These are phyloP conservation scores for Gonioctena quinquepunctata DNA, from an alignment of 1,140 invertebrate species.

Conservation along the genomic window DNA sequence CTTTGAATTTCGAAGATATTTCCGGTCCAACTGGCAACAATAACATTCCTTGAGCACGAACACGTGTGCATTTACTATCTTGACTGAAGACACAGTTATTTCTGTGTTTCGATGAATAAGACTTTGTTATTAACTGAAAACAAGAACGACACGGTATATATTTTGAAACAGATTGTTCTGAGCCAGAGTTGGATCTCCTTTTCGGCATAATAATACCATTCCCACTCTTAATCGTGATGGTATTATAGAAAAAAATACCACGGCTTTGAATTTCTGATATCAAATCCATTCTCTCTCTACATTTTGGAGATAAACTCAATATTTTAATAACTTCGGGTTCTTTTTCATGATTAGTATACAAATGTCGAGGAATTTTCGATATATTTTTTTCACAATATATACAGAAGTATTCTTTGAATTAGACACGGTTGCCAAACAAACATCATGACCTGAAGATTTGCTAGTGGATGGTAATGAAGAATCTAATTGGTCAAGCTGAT, in stretches of 20 bases:
- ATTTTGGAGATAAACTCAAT: background rate
- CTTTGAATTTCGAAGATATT: no score
- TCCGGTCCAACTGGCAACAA: no score
- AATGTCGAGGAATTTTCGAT: background rate
- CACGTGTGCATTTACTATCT: no score
- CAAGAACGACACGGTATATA: background rate
- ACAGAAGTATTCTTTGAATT: background rate
- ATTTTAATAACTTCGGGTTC: background rate
- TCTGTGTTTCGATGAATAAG: background rate
- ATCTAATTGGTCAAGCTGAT: no score
- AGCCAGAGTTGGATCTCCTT: background rate
- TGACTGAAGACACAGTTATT: background rate
- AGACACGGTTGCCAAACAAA: no score
- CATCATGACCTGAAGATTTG: no score
- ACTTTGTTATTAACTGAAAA: background rate
- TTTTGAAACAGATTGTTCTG: background rate
- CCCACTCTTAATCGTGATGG: background rate
- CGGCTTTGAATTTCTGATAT: background rate
- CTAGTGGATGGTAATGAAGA: no score
- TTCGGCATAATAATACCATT: background rate
- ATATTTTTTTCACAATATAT: background rate
- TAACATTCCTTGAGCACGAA: no score
- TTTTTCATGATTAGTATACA: background rate
- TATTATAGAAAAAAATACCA: background rate
- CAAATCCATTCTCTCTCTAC: background rate